These are phyloP conservation scores for Rhaphigaster nebulosa DNA, from an alignment of 2,888 invertebrate species.

Conservation along the genomic window DNA sequence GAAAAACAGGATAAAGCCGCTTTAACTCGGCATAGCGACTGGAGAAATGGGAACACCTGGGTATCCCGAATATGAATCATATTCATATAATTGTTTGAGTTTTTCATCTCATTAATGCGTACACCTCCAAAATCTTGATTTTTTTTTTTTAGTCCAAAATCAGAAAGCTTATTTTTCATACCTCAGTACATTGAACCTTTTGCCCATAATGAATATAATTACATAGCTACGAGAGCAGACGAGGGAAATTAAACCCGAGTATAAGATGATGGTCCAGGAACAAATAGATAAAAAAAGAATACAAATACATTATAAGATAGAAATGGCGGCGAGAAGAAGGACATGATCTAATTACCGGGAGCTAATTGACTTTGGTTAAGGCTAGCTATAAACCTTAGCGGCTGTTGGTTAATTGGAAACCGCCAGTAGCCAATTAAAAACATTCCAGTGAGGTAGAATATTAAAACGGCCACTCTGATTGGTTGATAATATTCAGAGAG, in stretches of 20 bases:
- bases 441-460: background rate
- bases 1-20: too few species aligned
- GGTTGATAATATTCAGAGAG: background rate
- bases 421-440: conserved; percentile 24
- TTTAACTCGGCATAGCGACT: too few species aligned
- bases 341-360: background rate
- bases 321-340: conserved; percentile 4
- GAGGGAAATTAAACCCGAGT: background rate
- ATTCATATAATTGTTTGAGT: too few species aligned
- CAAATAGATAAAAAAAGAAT: conserved; percentile 31
- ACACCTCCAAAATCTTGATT: too few species aligned
- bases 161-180: background rate
- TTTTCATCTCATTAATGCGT: too few species aligned
- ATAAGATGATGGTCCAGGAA: background rate
- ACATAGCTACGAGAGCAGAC: background rate
- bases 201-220: background rate
- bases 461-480: background rate
- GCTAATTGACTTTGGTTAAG: conserved; percentile 38
- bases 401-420: conserved; percentile 40
- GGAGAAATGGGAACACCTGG: too few species aligned
- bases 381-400: conserved; percentile 5
- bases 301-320: conserved; percentile 23
- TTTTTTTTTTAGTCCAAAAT: too few species aligned
- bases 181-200: background rate
- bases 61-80: too few species aligned